Evolutionary conservation across 1,140 invertebrate species (phyloP).

Genomic region (Charaxes varanes): DNA sequence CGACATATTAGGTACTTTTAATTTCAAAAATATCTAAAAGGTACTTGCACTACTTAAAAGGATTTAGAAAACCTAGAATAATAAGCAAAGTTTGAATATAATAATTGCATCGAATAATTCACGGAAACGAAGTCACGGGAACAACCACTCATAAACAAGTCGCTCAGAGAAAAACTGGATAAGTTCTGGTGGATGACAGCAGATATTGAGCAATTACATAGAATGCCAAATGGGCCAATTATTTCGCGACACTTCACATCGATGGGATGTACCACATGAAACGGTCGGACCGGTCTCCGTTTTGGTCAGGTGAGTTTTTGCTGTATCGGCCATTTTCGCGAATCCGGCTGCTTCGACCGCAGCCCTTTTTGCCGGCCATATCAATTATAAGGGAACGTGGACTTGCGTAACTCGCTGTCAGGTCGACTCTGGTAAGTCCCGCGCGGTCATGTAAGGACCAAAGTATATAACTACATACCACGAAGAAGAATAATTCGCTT

Average conservation of each 20-base stretch:
- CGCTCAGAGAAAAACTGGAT: too few relatives aligned
- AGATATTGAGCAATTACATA: slow-evolving; percentile 7
- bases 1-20: too few relatives aligned
- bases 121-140: too few relatives aligned
- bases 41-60: too few relatives aligned
- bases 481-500: too few relatives aligned
- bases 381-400: slow-evolving; percentile 50
- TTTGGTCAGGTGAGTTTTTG: slow-evolving; percentile 44
- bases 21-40: too few relatives aligned
- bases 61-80: too few relatives aligned
- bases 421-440: slow-evolving; percentile 23
- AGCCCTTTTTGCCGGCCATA: slow-evolving; percentile 32
- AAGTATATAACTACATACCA: background rate
- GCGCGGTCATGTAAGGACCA: slow-evolving; percentile 8
- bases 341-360: slow-evolving; percentile 33
- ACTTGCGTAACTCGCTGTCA: slow-evolving; percentile 41
- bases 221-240: slow-evolving; percentile 4
- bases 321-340: slow-evolving; percentile 37
- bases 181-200: too few relatives aligned
- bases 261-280: slow-evolving; percentile 13
- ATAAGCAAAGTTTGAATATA: too few relatives aligned
- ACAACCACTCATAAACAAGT: too few relatives aligned
- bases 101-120: too few relatives aligned
- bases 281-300: slow-evolving; percentile 13
- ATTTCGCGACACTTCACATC: slow-evolving; percentile 11